A percentile compares a stretch with the other conserved stretches of the same genome.
Evolutionary conservation across 2,888 invertebrate genomes (phyloP).

Genomic region (Luperina nickerlii): DNA sequence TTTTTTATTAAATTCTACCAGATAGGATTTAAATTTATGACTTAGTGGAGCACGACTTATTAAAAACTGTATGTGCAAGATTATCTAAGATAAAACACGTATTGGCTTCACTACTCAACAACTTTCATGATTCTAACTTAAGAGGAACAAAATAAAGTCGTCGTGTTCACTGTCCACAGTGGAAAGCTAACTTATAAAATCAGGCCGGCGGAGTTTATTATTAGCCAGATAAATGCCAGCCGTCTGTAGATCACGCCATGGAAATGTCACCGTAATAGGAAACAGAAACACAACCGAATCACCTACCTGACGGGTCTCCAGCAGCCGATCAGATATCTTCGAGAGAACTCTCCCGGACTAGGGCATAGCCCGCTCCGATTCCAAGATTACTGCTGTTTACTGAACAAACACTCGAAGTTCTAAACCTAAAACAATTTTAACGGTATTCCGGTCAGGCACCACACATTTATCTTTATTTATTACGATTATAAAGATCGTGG

Average conservation of each 20-base stretch:
- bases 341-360: slow-evolving; percentile 34
- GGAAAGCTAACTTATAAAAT: slow-evolving; percentile 17
- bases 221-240: slow-evolving; percentile 37
- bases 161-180: slow-evolving; percentile 2
- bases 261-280: slow-evolving; percentile 6
- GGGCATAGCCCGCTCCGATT: slow-evolving; percentile 56
- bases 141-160: slow-evolving; percentile 7
- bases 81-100: not conserved
- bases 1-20: not conserved
- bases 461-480: slow-evolving; percentile 50
- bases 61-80: not conserved
- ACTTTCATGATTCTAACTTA: not conserved
- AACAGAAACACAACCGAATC: slow-evolving; percentile 18
- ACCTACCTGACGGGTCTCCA: slow-evolving; percentile 60
- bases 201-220: slow-evolving; percentile 25
- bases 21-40: not conserved
- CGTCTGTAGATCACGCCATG: not conserved
- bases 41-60: not conserved
- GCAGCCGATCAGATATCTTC: slow-evolving; percentile 52
- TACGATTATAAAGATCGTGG: slow-evolving; percentile 38
- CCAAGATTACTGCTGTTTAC: slow-evolving; percentile 36
- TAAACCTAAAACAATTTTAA: slow-evolving; percentile 51
- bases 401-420: slow-evolving; percentile 52
- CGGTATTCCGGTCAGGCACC: slow-evolving; percentile 50
- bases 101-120: not conserved